Percentiles rank a stretch among this genome's conserved stretches.
Conservation (phyloP, 1,140 invertebrate genomes). For the Steinernema khuongi region DNA sequence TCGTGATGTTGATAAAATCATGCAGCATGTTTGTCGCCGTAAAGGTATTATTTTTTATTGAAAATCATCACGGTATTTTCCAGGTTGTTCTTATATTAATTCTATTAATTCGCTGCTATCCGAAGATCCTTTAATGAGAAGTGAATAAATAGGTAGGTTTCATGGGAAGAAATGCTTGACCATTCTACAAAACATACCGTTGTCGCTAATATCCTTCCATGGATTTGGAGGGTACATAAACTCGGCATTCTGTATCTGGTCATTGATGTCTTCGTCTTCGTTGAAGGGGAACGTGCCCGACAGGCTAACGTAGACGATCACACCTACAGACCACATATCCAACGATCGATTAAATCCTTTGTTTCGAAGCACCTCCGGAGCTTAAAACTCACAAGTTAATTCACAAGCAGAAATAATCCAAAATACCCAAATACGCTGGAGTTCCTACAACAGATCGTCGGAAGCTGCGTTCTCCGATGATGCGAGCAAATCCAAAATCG, state of each 20-base stretch:
- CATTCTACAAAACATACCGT: slow-evolving; percentile 69
- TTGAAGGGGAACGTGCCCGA: slow-evolving; percentile 98
- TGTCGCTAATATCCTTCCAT: slow-evolving; percentile 94
- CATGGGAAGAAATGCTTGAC: not conserved
- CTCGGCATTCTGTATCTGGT: slow-evolving; percentile 97
- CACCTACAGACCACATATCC: slow-evolving; percentile 99
- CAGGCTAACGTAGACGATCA: slow-evolving; percentile 90
- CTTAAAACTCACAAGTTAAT: slow-evolving; percentile 62
- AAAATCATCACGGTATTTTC: no score
- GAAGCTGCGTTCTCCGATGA: slow-evolving; percentile 97
- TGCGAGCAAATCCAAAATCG: slow-evolving; percentile 96
- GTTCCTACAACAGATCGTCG: slow-evolving; percentile 93
- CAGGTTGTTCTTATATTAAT: no score
- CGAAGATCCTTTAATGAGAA: no score
- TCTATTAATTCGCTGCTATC: no score
- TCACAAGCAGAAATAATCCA: slow-evolving; percentile 44
- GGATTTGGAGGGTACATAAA: slow-evolving; percentile 99
- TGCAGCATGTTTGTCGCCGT: no score
- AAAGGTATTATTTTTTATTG: no score
- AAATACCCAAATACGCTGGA: slow-evolving; percentile 89
- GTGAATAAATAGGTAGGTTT: no score
- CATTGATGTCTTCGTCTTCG: slow-evolving; percentile 98
- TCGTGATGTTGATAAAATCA: no score
- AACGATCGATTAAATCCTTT: slow-evolving; percentile 96
- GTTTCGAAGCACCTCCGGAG: slow-evolving; percentile 93